Evolutionary conservation across 2,113 vertebrate genomes (phyloP), one percentile per base, ranked within the genome.

Genomic region (Bujurquina vittata): DNA sequence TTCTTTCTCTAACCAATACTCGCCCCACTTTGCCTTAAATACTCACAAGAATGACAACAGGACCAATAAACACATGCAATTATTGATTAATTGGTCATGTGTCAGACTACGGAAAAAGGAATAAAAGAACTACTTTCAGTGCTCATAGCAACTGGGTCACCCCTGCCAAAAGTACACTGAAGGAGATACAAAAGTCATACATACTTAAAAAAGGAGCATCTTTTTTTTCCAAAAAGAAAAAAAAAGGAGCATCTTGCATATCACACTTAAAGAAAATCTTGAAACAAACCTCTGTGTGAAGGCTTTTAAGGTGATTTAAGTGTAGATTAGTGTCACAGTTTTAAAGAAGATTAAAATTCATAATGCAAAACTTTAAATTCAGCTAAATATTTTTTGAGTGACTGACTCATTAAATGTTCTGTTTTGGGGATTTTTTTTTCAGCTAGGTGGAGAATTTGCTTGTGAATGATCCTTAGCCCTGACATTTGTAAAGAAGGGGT

Each of bases 401-500:
- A 20, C 49, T 18, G 4, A 15, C 2, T 46, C 4, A 46, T 14
- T 46, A 49, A 17, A 17, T 17, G 14, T 43, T 12, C 11, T 43
- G 12, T 46, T 33, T 33, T 33, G 6, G 12, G 3, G 26, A 3
- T 26, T 26, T 46, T 46, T 15, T 17, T 17, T 49, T 15, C 18
- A 5, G 15, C 22, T 49, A 29, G 22, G 17, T 67, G 40, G 46
- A 62, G 0, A 3, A 35, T 63, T 65, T 63, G 7, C n/a, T 75
- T 61, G 29, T 33, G 14, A 73, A 72, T 72, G 58, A 65, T 46
- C 22, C 58, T 59, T 65, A 59, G 75, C 43, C 59, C 43, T 81
- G 10, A 8, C 40, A 18, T 77, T 80, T 61, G 6, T 31, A 57
- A 26, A 57, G 10, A 56, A 56, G 9, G 10, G 2, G 3, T n/a